phyloP scores from a whole-genome alignment of 2,797 vertebrate species.

The Bradypodion ventrale region DNA sequence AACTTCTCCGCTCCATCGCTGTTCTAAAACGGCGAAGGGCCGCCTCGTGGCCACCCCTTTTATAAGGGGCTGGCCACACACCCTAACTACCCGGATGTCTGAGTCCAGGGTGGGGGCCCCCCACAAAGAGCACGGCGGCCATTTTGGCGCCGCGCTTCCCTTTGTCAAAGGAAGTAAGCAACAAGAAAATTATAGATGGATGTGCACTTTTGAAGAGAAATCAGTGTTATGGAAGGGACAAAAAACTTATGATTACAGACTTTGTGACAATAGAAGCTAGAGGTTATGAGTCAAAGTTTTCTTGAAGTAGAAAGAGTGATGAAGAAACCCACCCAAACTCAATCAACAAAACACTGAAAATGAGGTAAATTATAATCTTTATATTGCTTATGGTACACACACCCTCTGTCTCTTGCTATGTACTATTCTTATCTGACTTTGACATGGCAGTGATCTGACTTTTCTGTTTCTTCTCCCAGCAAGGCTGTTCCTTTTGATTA shows the following conservation, averaged over 20 bases:
- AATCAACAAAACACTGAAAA: constrained; percentile 2
- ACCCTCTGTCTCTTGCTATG: background rate
- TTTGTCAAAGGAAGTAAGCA: constrained; percentile 22
- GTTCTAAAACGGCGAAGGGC: too few species aligned
- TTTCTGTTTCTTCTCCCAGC: background rate
- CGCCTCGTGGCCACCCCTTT: too few species aligned
- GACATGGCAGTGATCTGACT: background rate
- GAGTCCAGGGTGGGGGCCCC: too few species aligned
- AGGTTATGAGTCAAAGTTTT: constrained; percentile 11
- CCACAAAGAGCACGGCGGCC: too few species aligned
- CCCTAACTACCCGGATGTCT: too few species aligned
- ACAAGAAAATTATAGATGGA: background rate
- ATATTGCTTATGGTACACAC: background rate
- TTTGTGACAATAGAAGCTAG: constrained; percentile 5
- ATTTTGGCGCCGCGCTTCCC: too few species aligned
- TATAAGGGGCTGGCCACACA: too few species aligned
- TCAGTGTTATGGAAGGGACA: constrained; percentile 17
- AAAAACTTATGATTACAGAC: background rate
- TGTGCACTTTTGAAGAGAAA: constrained; percentile 3
- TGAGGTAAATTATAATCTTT: constrained; percentile 8
- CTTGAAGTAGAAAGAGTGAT: background rate
- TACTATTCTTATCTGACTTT: background rate
- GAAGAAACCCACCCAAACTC: background rate
- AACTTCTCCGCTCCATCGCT: too few species aligned
- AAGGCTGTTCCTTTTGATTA: background rate